These are phyloP conservation scores for Montipora sp. DNA, from an alignment of 64 coral and sea anemone species.

Conservation along the genomic window DNA sequence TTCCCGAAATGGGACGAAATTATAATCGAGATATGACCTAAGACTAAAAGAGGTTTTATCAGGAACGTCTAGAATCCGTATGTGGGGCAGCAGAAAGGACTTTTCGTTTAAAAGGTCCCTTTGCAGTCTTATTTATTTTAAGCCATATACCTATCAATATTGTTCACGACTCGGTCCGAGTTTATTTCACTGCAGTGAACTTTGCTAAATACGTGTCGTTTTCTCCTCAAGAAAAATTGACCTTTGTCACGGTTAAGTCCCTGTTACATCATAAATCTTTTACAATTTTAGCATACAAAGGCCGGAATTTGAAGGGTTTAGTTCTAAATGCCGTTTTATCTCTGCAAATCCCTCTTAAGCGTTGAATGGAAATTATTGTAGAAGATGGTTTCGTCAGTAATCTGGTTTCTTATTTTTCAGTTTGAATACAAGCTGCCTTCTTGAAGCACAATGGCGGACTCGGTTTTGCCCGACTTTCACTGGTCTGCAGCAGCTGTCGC, in stretches of 20 bases:
- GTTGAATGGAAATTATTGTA: neutral
- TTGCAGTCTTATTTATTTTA: neutral
- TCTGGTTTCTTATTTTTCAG: neutral
- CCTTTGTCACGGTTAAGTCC: neutral
- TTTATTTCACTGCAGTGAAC: neutral
- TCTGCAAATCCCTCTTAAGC: neutral
- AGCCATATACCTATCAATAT: neutral
- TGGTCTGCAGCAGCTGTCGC: conserved; percentile 32
- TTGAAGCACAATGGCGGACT: neutral
- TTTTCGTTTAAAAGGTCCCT: neutral
- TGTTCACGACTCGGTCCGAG: neutral
- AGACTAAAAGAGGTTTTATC: too few relatives aligned
- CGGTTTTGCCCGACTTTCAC: neutral
- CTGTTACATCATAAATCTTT: neutral
- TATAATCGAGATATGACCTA: too few relatives aligned
- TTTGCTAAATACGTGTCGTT: neutral
- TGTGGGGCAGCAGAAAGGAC: neutral
- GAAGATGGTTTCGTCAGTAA: neutral
- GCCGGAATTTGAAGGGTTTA: neutral
- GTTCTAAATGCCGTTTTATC: neutral
- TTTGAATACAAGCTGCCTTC: neutral
- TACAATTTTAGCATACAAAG: neutral
- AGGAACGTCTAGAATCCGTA: too few relatives aligned
- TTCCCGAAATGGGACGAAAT: too few relatives aligned
- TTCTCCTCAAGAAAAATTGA: neutral